Base-by-base conservation (phyloP, 1,140 invertebrate species). In the Dinothrombium tinctorium region DNA sequence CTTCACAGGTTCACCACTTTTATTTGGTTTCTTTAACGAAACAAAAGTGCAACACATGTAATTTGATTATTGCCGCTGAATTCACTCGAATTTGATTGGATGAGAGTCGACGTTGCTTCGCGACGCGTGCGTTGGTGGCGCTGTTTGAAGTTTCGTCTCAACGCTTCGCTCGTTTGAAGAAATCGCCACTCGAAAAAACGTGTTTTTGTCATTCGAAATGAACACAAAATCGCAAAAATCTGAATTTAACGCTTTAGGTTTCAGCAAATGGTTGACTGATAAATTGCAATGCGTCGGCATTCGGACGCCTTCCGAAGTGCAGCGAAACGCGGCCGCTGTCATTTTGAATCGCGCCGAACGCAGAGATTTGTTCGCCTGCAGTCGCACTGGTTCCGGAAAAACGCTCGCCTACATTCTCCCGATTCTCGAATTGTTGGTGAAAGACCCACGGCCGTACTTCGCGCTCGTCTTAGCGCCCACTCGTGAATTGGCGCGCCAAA, bases 361-460 rank as follows among this genome's bases (percentile, higher is more conserved):
- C 0, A 63, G 71, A 51, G 82, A 95, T 65, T 77, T 84, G 41
- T 86, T 96, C 53, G 89, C 86, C 12, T 75, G 84, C 49, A 86
- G 87, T 51, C 35, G 53, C 65, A 96, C 92, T 25, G 92, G 90
- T 17, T 92, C 84, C 40, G 92, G 92, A 25, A 98, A 98, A 67
- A 96, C 90, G 4, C 72, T 90, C 52, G 81, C 89, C 0, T 98
- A 95, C 70, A 84, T 82, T 4, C 53, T 98, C 15, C 92, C 92
- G 0, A 87, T 98, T 52, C 57, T 98, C 37, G 82, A 96, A 57
- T 71, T 74, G 48, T 61, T 95, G 12, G 73, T 79, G 46, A 74
- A 87, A 54, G 84, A 86, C 55, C 87, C 89, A 0, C 84, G 86
- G 59, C 77, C 83, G 43, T 78, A 95, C 52, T 96, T 81, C 69